Conservation (phyloP, 2,888 invertebrate species). For the Dendrolimus pini region DNA sequence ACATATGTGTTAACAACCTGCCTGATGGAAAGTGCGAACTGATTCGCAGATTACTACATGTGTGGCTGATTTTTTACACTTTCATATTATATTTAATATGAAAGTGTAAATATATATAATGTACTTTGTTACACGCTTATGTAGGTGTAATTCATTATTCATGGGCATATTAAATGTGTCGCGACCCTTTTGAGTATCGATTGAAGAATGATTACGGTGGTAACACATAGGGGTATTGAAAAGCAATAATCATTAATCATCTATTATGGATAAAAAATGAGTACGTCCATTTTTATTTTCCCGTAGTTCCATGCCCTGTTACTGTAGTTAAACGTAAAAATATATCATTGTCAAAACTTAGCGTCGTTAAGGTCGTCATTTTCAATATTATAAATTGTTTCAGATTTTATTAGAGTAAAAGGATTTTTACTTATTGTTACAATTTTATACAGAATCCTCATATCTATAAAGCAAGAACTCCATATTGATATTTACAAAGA, state of each 20-base stretch:
- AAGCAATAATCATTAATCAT: background rate
- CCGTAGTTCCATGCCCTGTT: background rate
- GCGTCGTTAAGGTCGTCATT: conserved; percentile 6
- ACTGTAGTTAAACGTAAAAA: background rate
- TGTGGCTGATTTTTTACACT: no score
- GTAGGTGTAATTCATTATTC: background rate
- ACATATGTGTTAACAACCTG: no score
- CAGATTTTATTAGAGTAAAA: no score
- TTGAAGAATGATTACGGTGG: background rate
- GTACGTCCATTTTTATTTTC: background rate
- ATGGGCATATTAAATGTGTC: background rate
- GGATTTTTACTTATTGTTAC: no score
- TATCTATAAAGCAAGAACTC: no score
- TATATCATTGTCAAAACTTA: background rate
- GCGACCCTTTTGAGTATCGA: background rate
- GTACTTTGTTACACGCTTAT: no score
- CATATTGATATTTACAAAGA: no score
- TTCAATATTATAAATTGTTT: conserved; percentile 10
- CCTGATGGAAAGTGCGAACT: no score
- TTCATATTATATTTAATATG: no score
- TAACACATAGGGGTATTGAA: background rate
- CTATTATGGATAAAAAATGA: background rate
- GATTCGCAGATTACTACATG: no score
- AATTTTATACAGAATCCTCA: no score
- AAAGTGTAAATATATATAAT: no score